These are phyloP conservation scores for Brachionus plicatilis DNA, from an alignment of 1,140 invertebrate species.

Conservation along the genomic window DNA sequence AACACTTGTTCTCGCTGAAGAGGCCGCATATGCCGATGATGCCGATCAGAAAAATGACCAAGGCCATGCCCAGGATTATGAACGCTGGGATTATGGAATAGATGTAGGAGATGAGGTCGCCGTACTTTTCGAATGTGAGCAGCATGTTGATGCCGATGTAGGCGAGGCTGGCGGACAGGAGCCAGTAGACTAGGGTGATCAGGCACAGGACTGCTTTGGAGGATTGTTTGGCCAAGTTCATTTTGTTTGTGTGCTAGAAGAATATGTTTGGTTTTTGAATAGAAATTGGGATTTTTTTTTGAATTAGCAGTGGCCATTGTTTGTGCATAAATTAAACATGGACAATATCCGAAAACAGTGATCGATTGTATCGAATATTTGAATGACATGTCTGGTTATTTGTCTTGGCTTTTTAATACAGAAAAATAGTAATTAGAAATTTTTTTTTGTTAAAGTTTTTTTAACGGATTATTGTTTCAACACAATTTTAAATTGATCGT, in stretches of 20 bases:
- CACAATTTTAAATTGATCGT: no score
- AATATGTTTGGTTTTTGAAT: neutral
- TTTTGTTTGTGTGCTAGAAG: neutral
- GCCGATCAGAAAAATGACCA: neutral
- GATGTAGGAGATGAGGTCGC: constrained; percentile 15
- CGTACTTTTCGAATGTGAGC: constrained; percentile 10
- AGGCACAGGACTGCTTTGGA: neutral
- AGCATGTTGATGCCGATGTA: constrained; percentile 4
- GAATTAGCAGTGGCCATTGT: neutral
- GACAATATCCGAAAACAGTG: neutral
- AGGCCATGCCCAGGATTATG: constrained; percentile 2
- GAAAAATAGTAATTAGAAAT: no score
- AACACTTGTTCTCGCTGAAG: constrained; percentile 30
- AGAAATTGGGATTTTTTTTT: neutral
- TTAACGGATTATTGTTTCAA: no score
- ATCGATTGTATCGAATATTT: neutral
- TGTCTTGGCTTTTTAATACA: neutral
- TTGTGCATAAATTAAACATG: neutral
- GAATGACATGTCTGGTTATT: neutral
- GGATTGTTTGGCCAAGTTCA: neutral
- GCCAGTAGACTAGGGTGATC: constrained; percentile 3
- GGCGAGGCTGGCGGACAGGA: neutral
- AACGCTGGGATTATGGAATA: constrained; percentile 28
- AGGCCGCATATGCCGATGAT: constrained; percentile 25
- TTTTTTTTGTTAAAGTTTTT: no score